These are phyloP conservation scores for Periparus ater DNA, from an alignment of 2,797 vertebrate genomes.

Conservation along the genomic window DNA sequence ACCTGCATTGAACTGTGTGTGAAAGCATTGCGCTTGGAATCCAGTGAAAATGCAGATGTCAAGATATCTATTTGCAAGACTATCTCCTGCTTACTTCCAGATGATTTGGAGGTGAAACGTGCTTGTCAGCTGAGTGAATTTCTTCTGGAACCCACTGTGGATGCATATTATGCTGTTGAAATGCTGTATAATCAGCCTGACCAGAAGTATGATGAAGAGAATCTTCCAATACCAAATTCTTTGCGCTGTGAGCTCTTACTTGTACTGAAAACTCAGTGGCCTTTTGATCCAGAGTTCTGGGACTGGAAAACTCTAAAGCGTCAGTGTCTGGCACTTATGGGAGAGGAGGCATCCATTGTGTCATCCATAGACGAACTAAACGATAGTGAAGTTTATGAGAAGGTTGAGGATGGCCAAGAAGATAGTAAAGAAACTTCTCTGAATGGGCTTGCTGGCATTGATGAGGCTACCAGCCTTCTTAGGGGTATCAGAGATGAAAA, in stretches of 20 bases:
- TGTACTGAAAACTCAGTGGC: constrained; percentile 97
- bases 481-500: constrained; percentile 82
- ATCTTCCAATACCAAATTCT: constrained; percentile 94
- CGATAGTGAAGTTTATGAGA: constrained; percentile 90
- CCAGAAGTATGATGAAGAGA: constrained; percentile 94
- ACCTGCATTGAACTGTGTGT: constrained; percentile 94
- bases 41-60: constrained; percentile 86
- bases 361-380: constrained; percentile 96
- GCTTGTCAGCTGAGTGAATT: constrained; percentile 98
- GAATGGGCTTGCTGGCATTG: constrained; percentile 80
- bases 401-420: constrained; percentile 83
- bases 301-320: constrained; percentile 98
- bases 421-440: constrained; percentile 71
- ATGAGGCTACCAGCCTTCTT: constrained; percentile 83
- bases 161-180: constrained; percentile 96
- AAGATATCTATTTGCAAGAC: constrained; percentile 97
- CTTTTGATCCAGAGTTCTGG: constrained; percentile 99
- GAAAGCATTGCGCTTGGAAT: constrained; percentile 88
- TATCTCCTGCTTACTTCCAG: constrained; percentile 92
- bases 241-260: constrained; percentile 94
- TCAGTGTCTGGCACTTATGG: constrained; percentile 94
- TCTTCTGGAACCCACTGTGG: constrained; percentile 94
- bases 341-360: constrained; percentile 96
- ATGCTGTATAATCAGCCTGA: constrained; percentile 96
- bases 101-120: constrained; percentile 94